Percentiles rank a stretch among this genome's conserved stretches.
phyloP scores from a whole-genome alignment of 1,140 invertebrate genomes.

The Zaprionus ghesquierei region DNA sequence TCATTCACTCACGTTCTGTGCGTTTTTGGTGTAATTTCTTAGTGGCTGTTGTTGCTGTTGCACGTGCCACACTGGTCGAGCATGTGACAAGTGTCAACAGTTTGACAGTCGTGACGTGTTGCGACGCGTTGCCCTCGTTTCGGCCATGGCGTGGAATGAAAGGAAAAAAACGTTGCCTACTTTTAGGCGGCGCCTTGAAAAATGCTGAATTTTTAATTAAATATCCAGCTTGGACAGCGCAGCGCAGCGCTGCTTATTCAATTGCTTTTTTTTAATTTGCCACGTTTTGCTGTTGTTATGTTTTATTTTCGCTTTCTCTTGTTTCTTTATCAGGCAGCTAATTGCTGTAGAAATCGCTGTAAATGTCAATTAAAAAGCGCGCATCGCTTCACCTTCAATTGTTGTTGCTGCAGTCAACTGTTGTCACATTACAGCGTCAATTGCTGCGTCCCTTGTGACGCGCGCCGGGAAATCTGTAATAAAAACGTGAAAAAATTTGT shows the following conservation, averaged over 20 bases:
- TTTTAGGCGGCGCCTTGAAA: slow-evolving; percentile 32
- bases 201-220: slow-evolving; percentile 75
- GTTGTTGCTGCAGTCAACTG: slow-evolving; percentile 58
- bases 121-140: slow-evolving; percentile 45
- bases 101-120: slow-evolving; percentile 48
- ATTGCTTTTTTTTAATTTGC: slow-evolving; percentile 54
- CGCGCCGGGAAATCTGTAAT: slow-evolving; percentile 79
- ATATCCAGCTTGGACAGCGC: slow-evolving; percentile 36
- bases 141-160: slow-evolving; percentile 19
- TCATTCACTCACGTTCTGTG: slow-evolving; percentile 41
- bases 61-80: slow-evolving; percentile 41
- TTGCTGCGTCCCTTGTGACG: slow-evolving; percentile 48
- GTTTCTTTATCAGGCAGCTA: slow-evolving; percentile 41
- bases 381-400: slow-evolving; percentile 52
- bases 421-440: slow-evolving; percentile 74
- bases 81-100: slow-evolving; percentile 77
- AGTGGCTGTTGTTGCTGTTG: not conserved
- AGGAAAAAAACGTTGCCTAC: slow-evolving; percentile 59
- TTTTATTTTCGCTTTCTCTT: slow-evolving; percentile 27
- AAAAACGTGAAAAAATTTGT: slow-evolving; percentile 81
- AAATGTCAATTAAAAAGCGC: slow-evolving; percentile 79
- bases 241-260: slow-evolving; percentile 49
- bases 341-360: slow-evolving; percentile 67
- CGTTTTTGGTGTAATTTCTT: slow-evolving; percentile 13
- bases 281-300: slow-evolving; percentile 48